These are phyloP conservation scores for Amblyopsis hoosieri DNA, from an alignment of 2,797 vertebrate genomes.

Conservation along the genomic window DNA sequence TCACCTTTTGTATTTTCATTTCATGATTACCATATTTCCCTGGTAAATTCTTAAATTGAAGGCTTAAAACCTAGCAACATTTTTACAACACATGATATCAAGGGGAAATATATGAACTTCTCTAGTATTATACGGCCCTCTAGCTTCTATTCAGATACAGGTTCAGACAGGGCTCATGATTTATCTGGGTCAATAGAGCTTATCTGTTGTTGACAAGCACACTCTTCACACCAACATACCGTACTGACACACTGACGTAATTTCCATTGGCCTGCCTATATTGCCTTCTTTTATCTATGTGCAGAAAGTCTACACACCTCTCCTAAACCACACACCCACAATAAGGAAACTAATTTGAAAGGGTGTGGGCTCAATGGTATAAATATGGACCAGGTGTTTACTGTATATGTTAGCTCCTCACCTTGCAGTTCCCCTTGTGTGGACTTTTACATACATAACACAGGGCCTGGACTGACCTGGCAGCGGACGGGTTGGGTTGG, in stretches of 20 bases:
- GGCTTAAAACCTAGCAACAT: too few species aligned
- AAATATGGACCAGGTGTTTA: constrained; percentile 2
- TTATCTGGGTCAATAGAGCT: constrained; percentile 19
- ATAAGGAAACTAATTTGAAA: not conserved
- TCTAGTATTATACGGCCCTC: not conserved
- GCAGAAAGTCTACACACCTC: not conserved
- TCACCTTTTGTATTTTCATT: too few species aligned
- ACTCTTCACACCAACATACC: not conserved
- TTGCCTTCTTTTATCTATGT: not conserved
- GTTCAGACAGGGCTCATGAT: too few species aligned
- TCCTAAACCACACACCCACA: not conserved
- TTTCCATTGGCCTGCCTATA: constrained; percentile 4
- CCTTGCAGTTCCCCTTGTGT: not conserved
- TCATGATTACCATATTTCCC: too few species aligned
- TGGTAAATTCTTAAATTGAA: too few species aligned
- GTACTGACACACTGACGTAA: not conserved
- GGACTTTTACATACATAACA: constrained; percentile 35
- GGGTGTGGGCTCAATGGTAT: constrained; percentile 9
- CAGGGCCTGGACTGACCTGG: not conserved
- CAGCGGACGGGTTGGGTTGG: constrained; percentile 11
- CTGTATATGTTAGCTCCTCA: not conserved
- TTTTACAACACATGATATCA: not conserved
- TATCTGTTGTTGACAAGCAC: constrained; percentile 27
- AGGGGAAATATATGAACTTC: not conserved
- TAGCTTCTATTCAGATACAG: not conserved